Base-by-base conservation (phyloP, 2,888 invertebrate species). In the Copidosoma aretas region DNA sequence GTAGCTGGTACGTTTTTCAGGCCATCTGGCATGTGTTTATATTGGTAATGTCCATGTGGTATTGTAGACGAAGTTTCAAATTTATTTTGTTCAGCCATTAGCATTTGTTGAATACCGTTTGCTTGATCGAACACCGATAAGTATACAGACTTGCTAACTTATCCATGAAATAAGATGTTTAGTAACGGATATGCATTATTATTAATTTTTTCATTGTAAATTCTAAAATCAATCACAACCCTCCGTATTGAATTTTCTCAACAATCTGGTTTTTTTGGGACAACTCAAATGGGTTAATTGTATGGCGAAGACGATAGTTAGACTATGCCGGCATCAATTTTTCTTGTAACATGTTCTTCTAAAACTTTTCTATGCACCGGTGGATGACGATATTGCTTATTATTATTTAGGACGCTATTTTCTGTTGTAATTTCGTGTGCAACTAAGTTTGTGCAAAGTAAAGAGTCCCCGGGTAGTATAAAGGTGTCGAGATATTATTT, bases 181-280 rank as follows among this genome's bases (percentile, higher is more conserved):
- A n/a, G n/a, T n/a, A n/a, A n/a, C n/a, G n/a, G n/a, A n/a, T n/a
- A n/a, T n/a, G n/a, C n/a, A n/a, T n/a, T n/a, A n/a, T n/a, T n/a
- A n/a, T n/a, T n/a, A n/a, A n/a, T n/a, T n/a, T n/a, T n/a, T n/a
- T n/a, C n/a, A n/a, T n/a, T n/a, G n/a, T n/a, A n/a, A n/a, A n/a
- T n/a, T n/a, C n/a, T n/a, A n/a, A 32, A 32, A 32, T 32, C 32
- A 3, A 32, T 32, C 8, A 32, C 61, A 21, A 61, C 39, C 8
- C 53, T n/a, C 41, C 19, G 39, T 53, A 52, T 52, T 41, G 21
- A 21, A 19, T 53, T 19, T 39, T 41, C 61, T 21, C 39, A 19
- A 14, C 53, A n/a, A 22, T 53, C 41, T 17, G 41, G 53, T 17
- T 53, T 53, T 15, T 61, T 61, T 22, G 53, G 52, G 14, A 61